Base-by-base conservation (phyloP, 2,888 invertebrate genomes). In the Cataglyphis livida region DNA sequence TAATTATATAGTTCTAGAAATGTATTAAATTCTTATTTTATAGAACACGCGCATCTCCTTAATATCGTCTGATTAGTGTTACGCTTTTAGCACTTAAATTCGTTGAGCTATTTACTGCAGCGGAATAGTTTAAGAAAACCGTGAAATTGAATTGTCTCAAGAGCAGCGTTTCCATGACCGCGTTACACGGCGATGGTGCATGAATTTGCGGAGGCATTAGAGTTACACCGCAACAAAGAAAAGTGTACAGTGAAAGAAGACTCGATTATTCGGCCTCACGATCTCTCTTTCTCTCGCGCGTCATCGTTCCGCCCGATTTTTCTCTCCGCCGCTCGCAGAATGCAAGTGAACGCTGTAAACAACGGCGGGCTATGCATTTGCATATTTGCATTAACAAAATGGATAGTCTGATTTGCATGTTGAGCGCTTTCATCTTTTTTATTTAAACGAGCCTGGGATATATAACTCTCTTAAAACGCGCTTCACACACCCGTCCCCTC, bases 311-410 rank as follows among this genome's bases (percentile, higher is more conserved):
- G 62, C 68, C 61, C 87, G 85, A 86, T 87, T 89, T 89, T 89
- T 89, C 86, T 87, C 85, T 86, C 65, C 44, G 44, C 66, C 68
- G 65, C 51, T 70, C 64, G 70, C 70, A 68, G 85, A 84, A 85
- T 86, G 82, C 87, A 85, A 81, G 79, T 81, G 78, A 82, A 62
- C 82, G 79, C 87, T 83, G 89, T 91, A 90, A 91, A 91, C 91
- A 91, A 89, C 85, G 83, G 73, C 83, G 82, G 65, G 75, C 71
- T 74, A 76, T 79, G 70, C 89, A 91, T 92, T 92, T 91, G 86
- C 92, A 92, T 91, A 90, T 92, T 91, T 87, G 89, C 89, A 91
- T 91, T 90, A 91, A 91, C 91, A 90, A 90, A 90, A 89, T 87
- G 86, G 89, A 91, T 87, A 87, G 90, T 87, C 88, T 87, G 88